phyloP scores from a whole-genome alignment of 92 coral and sea anemone species.

The Epizoanthus illoricatus region DNA sequence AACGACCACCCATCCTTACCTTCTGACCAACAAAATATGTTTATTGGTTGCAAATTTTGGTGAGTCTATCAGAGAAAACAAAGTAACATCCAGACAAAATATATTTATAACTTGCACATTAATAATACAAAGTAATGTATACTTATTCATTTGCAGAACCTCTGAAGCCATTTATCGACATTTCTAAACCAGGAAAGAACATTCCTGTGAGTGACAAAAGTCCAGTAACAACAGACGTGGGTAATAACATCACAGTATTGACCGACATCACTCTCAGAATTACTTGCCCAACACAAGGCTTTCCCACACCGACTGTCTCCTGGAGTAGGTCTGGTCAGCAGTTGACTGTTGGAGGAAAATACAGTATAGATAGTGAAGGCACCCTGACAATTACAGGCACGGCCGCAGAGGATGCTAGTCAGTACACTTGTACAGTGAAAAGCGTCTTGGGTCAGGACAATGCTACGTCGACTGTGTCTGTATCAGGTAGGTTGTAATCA shows the following conservation, averaged over 20 bases:
- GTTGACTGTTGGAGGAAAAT: constrained; percentile 20
- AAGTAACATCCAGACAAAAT: background rate
- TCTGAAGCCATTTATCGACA: constrained; percentile 16
- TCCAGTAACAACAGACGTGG: constrained; percentile 65
- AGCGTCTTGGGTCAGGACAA: constrained; percentile 58
- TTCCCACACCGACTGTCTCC: constrained; percentile 78
- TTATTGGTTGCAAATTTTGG: background rate
- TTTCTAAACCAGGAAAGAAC: constrained; percentile 29
- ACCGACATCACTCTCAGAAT: constrained; percentile 68
- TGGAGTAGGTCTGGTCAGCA: constrained; percentile 82
- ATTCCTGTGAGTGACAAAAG: constrained; percentile 32
- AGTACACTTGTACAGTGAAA: constrained; percentile 73
- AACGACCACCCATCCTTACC: too few species aligned
- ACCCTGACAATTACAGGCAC: constrained; percentile 12
- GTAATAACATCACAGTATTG: constrained; percentile 66
- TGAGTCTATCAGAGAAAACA: background rate
- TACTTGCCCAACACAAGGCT: constrained; percentile 79
- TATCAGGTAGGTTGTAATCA: constrained; percentile 52
- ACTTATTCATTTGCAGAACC: constrained; percentile 3
- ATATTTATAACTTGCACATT: background rate
- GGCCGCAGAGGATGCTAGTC: constrained; percentile 47
- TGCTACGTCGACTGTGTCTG: constrained; percentile 54
- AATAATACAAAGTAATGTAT: background rate
- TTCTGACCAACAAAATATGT: background rate
- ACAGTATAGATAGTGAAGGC: constrained; percentile 18